Percentiles rank a stretch among this genome's conserved stretches.
Conservation (phyloP, 2,888 invertebrate species). For the Drosophila putrida region DNA sequence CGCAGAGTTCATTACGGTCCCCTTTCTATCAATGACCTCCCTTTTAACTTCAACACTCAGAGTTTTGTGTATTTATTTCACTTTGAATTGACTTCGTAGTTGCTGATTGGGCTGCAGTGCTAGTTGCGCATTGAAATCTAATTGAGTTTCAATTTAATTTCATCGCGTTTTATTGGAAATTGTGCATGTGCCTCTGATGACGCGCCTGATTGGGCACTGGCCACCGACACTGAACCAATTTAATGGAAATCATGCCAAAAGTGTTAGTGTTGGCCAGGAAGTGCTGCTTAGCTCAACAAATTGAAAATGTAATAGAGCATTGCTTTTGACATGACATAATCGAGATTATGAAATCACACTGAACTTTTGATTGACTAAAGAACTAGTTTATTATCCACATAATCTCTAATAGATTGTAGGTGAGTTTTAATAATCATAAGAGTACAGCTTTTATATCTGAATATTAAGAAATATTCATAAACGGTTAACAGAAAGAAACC, state of each 20-base stretch:
- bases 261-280: slow-evolving; percentile 44
- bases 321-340: slow-evolving; percentile 40
- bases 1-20: slow-evolving; percentile 44
- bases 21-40: neutral
- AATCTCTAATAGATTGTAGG: neutral
- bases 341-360: slow-evolving; percentile 33
- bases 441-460: too few species aligned
- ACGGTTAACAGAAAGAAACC: too few species aligned
- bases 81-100: slow-evolving; percentile 20
- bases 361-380: neutral
- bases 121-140: slow-evolving; percentile 36
- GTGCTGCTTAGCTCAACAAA: slow-evolving; percentile 51
- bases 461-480: too few species aligned
- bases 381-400: neutral
- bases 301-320: slow-evolving; percentile 45
- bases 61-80: slow-evolving; percentile 24
- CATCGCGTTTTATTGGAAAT: slow-evolving; percentile 12
- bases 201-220: slow-evolving; percentile 47
- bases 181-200: slow-evolving; percentile 37
- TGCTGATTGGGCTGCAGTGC: slow-evolving; percentile 27
- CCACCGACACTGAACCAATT: slow-evolving; percentile 25
- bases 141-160: slow-evolving; percentile 44
- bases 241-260: slow-evolving; percentile 42
- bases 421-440: neutral
- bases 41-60: slow-evolving; percentile 24